Conservation (phyloP, 2,113 vertebrate species). For the Amazona guildingii region DNA sequence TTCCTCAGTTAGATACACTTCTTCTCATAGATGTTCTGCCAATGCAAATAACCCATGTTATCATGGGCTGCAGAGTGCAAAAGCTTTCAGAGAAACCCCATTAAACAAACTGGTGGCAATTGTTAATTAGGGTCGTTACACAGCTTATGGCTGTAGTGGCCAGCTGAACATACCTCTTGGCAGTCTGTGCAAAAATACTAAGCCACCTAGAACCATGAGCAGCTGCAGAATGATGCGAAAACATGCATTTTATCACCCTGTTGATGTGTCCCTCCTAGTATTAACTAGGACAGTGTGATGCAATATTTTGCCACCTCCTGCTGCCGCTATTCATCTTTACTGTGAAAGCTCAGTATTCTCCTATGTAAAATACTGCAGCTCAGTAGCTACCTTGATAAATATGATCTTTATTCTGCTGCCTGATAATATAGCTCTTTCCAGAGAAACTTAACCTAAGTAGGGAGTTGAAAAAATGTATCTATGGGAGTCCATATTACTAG, state of each 20-base stretch:
- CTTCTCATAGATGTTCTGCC: neutral
- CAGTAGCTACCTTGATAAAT: neutral
- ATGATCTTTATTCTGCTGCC: neutral
- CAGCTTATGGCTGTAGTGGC: neutral
- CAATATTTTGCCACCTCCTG: neutral
- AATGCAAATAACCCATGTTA: neutral
- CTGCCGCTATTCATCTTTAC: neutral
- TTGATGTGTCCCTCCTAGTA: neutral
- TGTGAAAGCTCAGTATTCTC: neutral
- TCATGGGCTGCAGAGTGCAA: neutral
- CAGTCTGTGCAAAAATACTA: neutral
- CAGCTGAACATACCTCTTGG: neutral
- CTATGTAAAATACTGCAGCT: neutral
- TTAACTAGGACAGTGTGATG: neutral
- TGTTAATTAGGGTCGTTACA: neutral
- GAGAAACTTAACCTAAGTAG: neutral
- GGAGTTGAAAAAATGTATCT: neutral
- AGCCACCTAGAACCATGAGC: neutral
- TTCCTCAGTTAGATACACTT: neutral
- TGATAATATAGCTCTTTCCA: neutral
- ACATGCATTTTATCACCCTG: neutral
- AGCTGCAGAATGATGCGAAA: neutral
- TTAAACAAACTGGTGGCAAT: neutral
- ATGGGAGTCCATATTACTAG: neutral
- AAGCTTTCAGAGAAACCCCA: neutral